These are phyloP conservation scores for Callochromis pleurospilus DNA, from an alignment of 2,113 vertebrate species.

Conservation along the genomic window DNA sequence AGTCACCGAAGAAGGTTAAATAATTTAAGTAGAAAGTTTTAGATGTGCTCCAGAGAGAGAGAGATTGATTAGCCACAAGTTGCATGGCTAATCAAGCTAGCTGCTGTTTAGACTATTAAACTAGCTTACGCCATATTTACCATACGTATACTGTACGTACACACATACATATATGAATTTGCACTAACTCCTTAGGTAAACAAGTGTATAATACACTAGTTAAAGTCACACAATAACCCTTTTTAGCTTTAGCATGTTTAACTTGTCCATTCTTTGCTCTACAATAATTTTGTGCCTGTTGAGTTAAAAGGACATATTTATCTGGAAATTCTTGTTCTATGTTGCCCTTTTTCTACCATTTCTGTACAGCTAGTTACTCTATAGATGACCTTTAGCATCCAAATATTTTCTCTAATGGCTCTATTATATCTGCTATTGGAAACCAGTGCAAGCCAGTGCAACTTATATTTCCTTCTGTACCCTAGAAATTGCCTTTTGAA, in stretches of 20 bases:
- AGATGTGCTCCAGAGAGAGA: neutral
- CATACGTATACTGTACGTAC: neutral
- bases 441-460: neutral
- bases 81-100: neutral
- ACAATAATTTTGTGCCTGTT: neutral
- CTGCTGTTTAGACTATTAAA: neutral
- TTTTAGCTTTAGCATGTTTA: neutral
- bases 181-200: neutral
- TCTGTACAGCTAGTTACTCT: neutral
- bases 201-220: neutral
- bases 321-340: neutral
- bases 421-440: neutral
- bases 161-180: neutral
- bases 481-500: neutral
- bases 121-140: neutral
- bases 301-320: neutral
- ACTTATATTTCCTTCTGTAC: neutral
- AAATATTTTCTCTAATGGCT: neutral
- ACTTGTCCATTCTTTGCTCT: neutral
- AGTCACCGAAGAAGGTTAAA: neutral
- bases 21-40: neutral
- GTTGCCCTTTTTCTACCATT: neutral
- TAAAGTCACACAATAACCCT: neutral
- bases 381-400: neutral
- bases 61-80: neutral